These are phyloP conservation scores for Papilio elwesi DNA, from an alignment of 2,888 invertebrate species.

Conservation along the genomic window DNA sequence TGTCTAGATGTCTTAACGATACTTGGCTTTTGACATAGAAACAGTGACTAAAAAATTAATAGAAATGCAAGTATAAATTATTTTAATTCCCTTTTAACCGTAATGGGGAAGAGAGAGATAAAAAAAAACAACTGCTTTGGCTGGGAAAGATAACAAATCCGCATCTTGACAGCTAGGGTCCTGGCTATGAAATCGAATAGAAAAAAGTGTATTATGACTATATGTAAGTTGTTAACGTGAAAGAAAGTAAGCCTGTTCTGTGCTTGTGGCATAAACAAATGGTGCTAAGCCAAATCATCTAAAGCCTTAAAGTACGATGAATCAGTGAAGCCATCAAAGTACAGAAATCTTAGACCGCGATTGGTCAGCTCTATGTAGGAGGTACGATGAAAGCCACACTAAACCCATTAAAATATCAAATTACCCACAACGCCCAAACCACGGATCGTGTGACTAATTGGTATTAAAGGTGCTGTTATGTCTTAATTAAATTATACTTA, in stretches of 20 bases:
- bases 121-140: not conserved
- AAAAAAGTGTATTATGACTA: not conserved
- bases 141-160: not conserved
- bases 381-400: constrained; percentile 73
- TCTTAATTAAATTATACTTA: constrained; percentile 82
- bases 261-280: constrained; percentile 36
- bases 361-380: constrained; percentile 74
- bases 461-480: constrained; percentile 79
- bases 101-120: not conserved
- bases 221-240: not conserved
- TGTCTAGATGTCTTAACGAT: constrained; percentile 57
- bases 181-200: too few species aligned
- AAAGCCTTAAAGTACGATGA: constrained; percentile 62
- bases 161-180: not conserved
- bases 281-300: constrained; percentile 49
- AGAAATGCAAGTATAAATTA: not conserved
- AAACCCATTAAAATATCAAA: constrained; percentile 79
- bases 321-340: constrained; percentile 72
- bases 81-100: not conserved
- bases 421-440: constrained; percentile 80
- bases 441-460: constrained; percentile 81
- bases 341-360: constrained; percentile 58
- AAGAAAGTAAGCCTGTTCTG: not conserved
- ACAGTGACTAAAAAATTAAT: not conserved
- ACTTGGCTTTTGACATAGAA: constrained; percentile 30